phyloP scores from a whole-genome alignment of 1,140 invertebrate genomes.

The Delia radicum region DNA sequence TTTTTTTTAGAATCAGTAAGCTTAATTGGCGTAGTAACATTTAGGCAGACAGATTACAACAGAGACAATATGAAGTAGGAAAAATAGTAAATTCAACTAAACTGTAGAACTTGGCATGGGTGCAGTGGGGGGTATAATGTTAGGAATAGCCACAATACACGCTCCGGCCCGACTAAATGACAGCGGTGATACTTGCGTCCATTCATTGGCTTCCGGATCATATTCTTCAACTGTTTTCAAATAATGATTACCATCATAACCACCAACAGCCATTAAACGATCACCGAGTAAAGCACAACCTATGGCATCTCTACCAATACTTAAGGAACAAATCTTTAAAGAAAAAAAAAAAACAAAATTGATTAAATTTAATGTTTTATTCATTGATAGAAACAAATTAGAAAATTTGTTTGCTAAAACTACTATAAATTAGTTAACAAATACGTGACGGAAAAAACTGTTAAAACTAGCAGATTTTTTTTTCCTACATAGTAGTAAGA shows the following conservation, averaged over 20 bases:
- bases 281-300: conserved; percentile 90
- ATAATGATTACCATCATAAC: conserved; percentile 94
- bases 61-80: background rate
- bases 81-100: conserved; percentile 41
- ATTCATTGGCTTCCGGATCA: conserved; percentile 85
- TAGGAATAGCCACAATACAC: conserved; percentile 74
- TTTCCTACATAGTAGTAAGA: no score
- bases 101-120: conserved; percentile 52
- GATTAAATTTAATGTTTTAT: background rate
- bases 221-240: conserved; percentile 90
- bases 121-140: conserved; percentile 48
- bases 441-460: no score
- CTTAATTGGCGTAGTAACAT: background rate
- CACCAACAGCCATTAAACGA: conserved; percentile 85
- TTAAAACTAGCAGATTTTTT: no score
- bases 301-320: conserved; percentile 84
- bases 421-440: no score
- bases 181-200: conserved; percentile 74
- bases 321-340: conserved; percentile 71
- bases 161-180: conserved; percentile 81
- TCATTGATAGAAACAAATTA: no score
- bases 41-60: conserved; percentile 3
- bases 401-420: no score
- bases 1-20: background rate
- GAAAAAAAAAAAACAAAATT: background rate